Base-by-base conservation (phyloP, 2,888 invertebrate genomes). In the Acrobasis consociella region DNA sequence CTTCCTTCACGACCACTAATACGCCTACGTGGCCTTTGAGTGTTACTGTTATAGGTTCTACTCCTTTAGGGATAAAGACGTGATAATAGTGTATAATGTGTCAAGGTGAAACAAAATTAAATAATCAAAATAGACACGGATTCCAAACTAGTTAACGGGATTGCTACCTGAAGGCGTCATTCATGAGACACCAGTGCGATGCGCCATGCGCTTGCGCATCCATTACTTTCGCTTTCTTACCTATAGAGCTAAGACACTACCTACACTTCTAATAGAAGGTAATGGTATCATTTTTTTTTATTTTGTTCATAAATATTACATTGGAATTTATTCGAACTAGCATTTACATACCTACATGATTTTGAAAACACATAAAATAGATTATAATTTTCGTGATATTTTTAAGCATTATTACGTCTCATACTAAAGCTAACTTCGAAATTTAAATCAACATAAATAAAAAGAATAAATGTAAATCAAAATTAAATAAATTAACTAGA, bases 171-270 rank as follows among this genome's bases (percentile, higher is more conserved):
- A 52, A 61, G 67, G 72, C 78, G 72, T 81, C 80, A 81, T 80
- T 85, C 78, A 82, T 75, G 75, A 75, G 74, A 75, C 76, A 79
- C 71, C 69, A 69, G 71, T 73, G 72, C 72, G 76, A 67, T 67
- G 67, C 72, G 67, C 72, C 72, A 65, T 79, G 81, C 80, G 81
- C 83, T 37, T 58, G 79, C 82, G 83, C 89, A 84, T 84, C 82
- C 76, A 76, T 75, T 76, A 83, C 87, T 88, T 84, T 89, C 85
- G 82, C 87, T 89, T 85, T 73, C 65, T 60, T 60, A 22, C 65
- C 53, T 39, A 17, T 39, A 66, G 56, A 68, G 5, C 49, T 65
- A 66, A 64, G 64, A 65, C 65, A 62, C 62, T 60, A 62, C 38
- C 62, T 60, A 62, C 38, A 66, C 63, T 55, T 31, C 53, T 53